Percentiles rank a stretch among this genome's conserved stretches.
Evolutionary conservation across 2,113 vertebrate species (phyloP).

Genomic region (Chlamydotis undulata): DNA sequence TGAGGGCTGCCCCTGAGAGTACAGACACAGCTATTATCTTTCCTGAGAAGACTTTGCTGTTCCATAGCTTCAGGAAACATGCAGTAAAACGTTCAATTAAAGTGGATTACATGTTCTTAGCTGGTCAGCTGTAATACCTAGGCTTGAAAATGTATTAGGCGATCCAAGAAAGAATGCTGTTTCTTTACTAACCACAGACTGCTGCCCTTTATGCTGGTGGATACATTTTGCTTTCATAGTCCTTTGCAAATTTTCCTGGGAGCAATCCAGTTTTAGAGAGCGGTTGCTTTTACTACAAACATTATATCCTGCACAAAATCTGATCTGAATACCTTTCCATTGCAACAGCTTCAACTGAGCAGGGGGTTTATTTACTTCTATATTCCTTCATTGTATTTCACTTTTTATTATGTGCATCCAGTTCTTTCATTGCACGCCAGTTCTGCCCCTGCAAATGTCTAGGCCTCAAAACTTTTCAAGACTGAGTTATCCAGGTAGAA

Average conservation of each 20-base stretch:
- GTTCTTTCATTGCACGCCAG: neutral
- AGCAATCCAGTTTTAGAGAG: neutral
- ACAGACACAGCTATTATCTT: slow-evolving; percentile 25
- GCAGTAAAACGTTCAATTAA: slow-evolving; percentile 51
- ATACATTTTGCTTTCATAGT: slow-evolving; percentile 12
- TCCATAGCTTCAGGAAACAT: slow-evolving; percentile 17
- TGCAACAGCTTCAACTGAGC: neutral
- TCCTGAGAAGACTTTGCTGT: slow-evolving; percentile 10
- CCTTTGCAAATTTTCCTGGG: slow-evolving; percentile 10
- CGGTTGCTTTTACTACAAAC: neutral
- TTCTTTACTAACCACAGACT: neutral
- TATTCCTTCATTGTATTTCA: neutral
- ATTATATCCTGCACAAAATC: neutral
- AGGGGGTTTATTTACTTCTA: neutral
- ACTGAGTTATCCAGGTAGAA: neutral
- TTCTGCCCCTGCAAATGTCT: neutral
- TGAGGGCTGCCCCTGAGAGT: slow-evolving; percentile 36
- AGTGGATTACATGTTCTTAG: slow-evolving; percentile 44
- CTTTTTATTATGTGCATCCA: neutral
- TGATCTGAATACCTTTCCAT: neutral
- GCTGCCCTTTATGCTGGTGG: neutral
- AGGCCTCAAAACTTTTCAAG: neutral
- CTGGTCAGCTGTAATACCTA: slow-evolving; percentile 26
- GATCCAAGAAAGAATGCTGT: neutral
- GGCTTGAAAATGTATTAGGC: neutral